A percentile compares a stretch with the other conserved stretches of the same genome.
These are phyloP conservation scores for Apotomis betuletana DNA, from an alignment of 2,888 invertebrate species.

Conservation along the genomic window DNA sequence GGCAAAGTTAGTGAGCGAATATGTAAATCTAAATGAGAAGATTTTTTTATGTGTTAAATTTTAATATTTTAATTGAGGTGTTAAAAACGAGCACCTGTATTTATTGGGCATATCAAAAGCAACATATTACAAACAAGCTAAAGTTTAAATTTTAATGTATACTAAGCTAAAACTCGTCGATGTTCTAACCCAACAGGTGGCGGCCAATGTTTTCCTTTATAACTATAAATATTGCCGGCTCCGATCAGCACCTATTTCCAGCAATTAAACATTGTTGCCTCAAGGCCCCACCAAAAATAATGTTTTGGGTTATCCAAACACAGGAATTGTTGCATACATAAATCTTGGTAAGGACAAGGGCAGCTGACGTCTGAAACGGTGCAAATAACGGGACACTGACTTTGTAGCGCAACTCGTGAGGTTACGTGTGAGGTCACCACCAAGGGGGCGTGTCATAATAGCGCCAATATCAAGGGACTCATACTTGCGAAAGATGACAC, in stretches of 20 bases:
- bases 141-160: not conserved
- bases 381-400: slow-evolving; percentile 16
- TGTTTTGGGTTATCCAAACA: slow-evolving; percentile 42
- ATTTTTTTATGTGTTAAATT: not conserved
- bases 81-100: slow-evolving; percentile 17
- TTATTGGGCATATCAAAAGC: not conserved
- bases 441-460: no score
- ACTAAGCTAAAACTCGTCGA: not conserved
- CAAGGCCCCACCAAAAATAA: slow-evolving; percentile 37
- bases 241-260: slow-evolving; percentile 35
- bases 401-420: not conserved
- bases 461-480: no score
- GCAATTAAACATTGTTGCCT: slow-evolving; percentile 40
- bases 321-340: slow-evolving; percentile 27
- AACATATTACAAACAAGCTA: not conserved
- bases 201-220: slow-evolving; percentile 29
- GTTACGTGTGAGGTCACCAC: no score
- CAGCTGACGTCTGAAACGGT: slow-evolving; percentile 15
- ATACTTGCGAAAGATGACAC: no score
- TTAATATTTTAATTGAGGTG: not conserved
- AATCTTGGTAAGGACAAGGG: slow-evolving; percentile 37
- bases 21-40: no score
- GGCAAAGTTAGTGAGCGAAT: no score
- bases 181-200: slow-evolving; percentile 16
- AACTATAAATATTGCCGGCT: slow-evolving; percentile 35